Evolutionary conservation across 2,888 invertebrate genomes (phyloP).

Genomic region (Galerucella pusilla): DNA sequence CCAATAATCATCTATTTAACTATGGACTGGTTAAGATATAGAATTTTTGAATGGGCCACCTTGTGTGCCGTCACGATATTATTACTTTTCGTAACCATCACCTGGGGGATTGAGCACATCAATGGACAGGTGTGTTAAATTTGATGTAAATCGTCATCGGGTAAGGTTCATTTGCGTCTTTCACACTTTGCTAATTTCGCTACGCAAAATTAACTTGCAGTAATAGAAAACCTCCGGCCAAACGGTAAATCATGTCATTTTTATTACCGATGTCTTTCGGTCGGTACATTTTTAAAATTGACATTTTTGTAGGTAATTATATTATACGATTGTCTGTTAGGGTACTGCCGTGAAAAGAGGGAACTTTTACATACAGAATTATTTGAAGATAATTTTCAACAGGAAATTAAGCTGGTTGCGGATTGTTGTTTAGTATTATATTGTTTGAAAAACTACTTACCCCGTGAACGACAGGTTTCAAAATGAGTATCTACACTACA

Average conservation of each 20-base stretch:
- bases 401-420: no score
- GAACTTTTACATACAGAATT: not conserved
- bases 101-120: not conserved
- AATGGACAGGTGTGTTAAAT: conserved; percentile 26
- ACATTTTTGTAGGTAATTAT: not conserved
- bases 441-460: no score
- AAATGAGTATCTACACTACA: no score
- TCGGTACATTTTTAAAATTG: not conserved
- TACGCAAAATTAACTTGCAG: not conserved
- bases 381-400: no score
- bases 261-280: not conserved
- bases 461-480: no score
- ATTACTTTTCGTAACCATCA: conserved; percentile 4
- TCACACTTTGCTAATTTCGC: conserved; percentile 2
- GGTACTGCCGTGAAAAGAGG: not conserved
- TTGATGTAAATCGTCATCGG: conserved; percentile 15
- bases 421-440: no score
- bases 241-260: conserved; percentile 4
- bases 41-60: not conserved
- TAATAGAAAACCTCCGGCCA: conserved; percentile 9
- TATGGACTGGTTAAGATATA: not conserved
- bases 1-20: no score
- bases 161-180: not conserved
- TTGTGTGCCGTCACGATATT: not conserved
- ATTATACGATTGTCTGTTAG: conserved; percentile 1